These are phyloP conservation scores for Temnothorax rugatulus DNA, from an alignment of 2,888 invertebrate species.

Conservation along the genomic window DNA sequence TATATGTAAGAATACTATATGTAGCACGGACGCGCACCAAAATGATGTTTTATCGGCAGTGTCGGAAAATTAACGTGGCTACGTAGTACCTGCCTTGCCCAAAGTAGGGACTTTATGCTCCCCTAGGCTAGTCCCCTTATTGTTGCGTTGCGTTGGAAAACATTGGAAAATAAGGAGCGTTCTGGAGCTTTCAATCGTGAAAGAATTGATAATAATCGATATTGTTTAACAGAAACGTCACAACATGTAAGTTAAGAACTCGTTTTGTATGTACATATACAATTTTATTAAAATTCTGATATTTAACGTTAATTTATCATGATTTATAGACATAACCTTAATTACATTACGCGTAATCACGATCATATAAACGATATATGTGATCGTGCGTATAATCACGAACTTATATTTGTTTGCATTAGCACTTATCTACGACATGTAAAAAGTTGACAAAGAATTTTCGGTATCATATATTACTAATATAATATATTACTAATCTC, in stretches of 20 bases:
- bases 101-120: too few relatives aligned
- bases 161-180: too few relatives aligned
- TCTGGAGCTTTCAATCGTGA: not conserved
- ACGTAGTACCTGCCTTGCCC: too few relatives aligned
- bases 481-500: not conserved
- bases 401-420: not conserved
- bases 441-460: not conserved
- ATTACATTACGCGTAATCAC: not conserved
- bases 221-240: not conserved
- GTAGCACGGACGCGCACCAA: too few relatives aligned
- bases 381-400: not conserved
- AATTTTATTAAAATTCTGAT: not conserved
- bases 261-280: not conserved
- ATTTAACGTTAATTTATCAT: not conserved
- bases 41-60: too few relatives aligned
- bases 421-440: not conserved
- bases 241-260: constrained; percentile 38
- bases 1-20: too few relatives aligned
- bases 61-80: too few relatives aligned
- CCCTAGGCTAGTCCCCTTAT: too few relatives aligned
- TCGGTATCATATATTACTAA: too few relatives aligned
- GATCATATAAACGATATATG: too few relatives aligned
- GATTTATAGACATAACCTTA: not conserved
- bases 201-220: not conserved
- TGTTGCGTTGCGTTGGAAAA: too few relatives aligned